Base-by-base conservation (phyloP, 1,140 invertebrate genomes). In the Drosophila rhopaloa region DNA sequence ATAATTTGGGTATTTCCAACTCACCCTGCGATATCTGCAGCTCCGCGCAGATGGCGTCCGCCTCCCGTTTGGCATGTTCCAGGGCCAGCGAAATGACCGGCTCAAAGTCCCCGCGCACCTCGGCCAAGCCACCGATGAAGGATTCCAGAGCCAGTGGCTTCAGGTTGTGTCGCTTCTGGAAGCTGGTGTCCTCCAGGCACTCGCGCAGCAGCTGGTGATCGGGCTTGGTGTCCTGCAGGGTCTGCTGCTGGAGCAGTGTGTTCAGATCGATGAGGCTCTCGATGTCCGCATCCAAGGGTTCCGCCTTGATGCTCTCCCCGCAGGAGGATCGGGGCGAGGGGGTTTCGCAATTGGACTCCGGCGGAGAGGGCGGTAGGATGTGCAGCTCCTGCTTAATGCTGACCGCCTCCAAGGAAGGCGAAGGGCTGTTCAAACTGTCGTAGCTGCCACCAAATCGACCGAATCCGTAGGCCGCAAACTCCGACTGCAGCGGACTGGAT, bases 21-120 rank as follows among this genome's bases (percentile, higher is more conserved):
- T 95, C 93, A 98, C 97, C 97, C 93, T 96, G 95, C 90, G 97
- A 96, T 92, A 98, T 98, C 84, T 96, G 96, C 72, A 98, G 94
- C 58, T 96, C 94, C 4, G 95, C 95, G 91, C 97, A 98, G 2
- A 96, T 97, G 81, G 95, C 96, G 77, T 96, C 95, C 37, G 97
- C 96, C 90, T 97, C 97, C 79, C 96, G 95, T 67, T 96, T 95
- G 60, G 97, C 95, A 86, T 97, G 96, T 80, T 97, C 96, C 76
- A 97, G 96, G 6, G 97, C 97, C 88, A 98, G 93, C 58, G 95
- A 96, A 19, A 97, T 94, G 13, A 97, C 96, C 7, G 96, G 96
- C 90, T 97, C 97, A 70, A 98, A 96, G 79, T 96, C 93, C 61
- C 94, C 95, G 8, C 93, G 93, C 32, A 94, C 94, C 58, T 90